Evolutionary conservation across 2,113 vertebrate genomes (phyloP).

Genomic region (Sorex fumeus): DNA sequence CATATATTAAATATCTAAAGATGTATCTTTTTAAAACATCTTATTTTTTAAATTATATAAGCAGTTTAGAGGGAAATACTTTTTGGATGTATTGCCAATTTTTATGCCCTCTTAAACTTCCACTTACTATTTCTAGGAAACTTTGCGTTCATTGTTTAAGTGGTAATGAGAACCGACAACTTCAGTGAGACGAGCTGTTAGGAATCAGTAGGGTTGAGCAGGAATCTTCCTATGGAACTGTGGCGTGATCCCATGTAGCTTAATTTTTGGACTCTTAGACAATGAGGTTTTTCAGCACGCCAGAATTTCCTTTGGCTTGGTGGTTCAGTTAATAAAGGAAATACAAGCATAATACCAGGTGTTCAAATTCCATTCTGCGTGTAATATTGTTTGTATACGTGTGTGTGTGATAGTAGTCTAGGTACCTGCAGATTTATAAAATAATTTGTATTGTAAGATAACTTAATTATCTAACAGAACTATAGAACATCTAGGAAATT

Average conservation of each 20-base stretch:
- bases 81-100: not conserved
- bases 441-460: not conserved
- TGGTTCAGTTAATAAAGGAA: not conserved
- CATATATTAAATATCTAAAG: not conserved
- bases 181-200: not conserved
- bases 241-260: not conserved
- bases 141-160: not conserved
- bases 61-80: not conserved
- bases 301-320: not conserved
- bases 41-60: not conserved
- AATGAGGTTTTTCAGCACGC: not conserved
- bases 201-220: not conserved
- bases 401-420: not conserved
- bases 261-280: not conserved
- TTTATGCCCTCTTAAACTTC: not conserved
- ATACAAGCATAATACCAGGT: not conserved
- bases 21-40: not conserved
- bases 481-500: not conserved
- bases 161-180: not conserved
- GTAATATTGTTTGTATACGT: not conserved
- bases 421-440: not conserved
- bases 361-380: not conserved
- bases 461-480: not conserved
- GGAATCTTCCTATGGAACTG: not conserved
- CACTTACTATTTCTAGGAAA: not conserved